Percentiles rank a stretch among this genome's conserved stretches.
These are phyloP conservation scores for Leptopilina clavipes DNA, from an alignment of 1,140 invertebrate species.

Conservation along the genomic window DNA sequence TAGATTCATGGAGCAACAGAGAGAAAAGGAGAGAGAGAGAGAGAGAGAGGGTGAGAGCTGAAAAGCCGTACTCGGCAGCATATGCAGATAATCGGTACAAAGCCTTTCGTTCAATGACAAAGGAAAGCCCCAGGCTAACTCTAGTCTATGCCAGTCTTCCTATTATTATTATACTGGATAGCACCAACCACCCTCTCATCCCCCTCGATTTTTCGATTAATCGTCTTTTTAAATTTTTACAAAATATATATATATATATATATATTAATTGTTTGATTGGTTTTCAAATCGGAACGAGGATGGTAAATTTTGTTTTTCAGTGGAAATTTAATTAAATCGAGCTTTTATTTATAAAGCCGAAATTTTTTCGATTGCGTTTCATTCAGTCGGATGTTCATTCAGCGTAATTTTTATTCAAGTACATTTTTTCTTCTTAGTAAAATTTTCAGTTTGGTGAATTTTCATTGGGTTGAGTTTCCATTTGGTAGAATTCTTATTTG, in stretches of 20 bases:
- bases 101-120: constrained; percentile 69
- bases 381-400: no score
- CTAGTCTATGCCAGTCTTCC: constrained; percentile 48
- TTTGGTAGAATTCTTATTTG: no score
- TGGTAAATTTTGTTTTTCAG: no score
- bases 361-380: no score
- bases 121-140: constrained; percentile 60
- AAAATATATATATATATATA: background rate
- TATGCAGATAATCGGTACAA: constrained; percentile 72
- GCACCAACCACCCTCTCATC: constrained; percentile 3
- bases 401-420: no score
- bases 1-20: constrained; percentile 52
- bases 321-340: no score
- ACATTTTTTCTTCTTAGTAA: no score
- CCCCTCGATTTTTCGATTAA: background rate
- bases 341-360: no score
- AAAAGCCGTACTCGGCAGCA: constrained; percentile 63
- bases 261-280: no score
- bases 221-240: background rate
- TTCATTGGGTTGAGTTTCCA: no score
- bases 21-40: constrained; percentile 44
- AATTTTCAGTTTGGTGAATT: no score
- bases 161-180: constrained; percentile 54
- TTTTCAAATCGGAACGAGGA: no score
- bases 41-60: constrained; percentile 50